These are phyloP conservation scores for Botia almorhae DNA, from an alignment of 2,797 vertebrate species.

Conservation along the genomic window DNA sequence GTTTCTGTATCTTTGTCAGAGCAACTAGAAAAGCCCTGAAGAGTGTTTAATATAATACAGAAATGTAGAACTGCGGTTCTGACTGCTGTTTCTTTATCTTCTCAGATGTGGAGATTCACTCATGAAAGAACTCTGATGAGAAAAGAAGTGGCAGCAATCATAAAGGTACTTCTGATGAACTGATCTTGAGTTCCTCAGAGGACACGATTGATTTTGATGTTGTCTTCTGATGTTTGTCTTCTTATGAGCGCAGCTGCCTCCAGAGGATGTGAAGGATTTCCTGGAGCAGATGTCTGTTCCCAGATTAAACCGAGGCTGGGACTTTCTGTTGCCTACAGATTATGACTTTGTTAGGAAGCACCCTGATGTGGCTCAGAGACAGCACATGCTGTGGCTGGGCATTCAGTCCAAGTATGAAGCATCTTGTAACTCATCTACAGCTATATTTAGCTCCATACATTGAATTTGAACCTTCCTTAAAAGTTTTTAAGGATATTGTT, in stretches of 20 bases:
- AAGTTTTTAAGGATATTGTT: background rate
- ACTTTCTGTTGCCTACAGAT: slow-evolving; percentile 91
- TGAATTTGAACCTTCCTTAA: too few relatives aligned
- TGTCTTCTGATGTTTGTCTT: background rate
- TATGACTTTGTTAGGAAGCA: slow-evolving; percentile 93
- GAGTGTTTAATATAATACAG: too few relatives aligned
- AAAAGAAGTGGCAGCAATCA: slow-evolving; percentile 88
- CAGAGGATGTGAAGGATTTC: slow-evolving; percentile 98
- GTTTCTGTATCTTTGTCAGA: too few relatives aligned
- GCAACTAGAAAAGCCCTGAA: too few relatives aligned
- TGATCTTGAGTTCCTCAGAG: background rate
- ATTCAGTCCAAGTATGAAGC: slow-evolving; percentile 92
- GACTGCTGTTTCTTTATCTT: slow-evolving; percentile 23
- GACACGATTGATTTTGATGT: background rate
- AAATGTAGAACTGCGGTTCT: background rate
- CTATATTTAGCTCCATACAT: background rate
- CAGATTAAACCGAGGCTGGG: slow-evolving; percentile 94
- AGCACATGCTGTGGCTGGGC: slow-evolving; percentile 97
- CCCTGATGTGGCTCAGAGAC: slow-evolving; percentile 93
- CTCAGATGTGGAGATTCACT: slow-evolving; percentile 97
- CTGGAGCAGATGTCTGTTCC: slow-evolving; percentile 93
- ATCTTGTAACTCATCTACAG: background rate
- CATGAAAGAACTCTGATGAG: slow-evolving; percentile 91
- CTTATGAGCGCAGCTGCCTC: slow-evolving; percentile 83
- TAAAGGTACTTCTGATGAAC: slow-evolving; percentile 83